Evolutionary conservation across 2,113 vertebrate species (phyloP).

Genomic region (Mesocricetus auratus): DNA sequence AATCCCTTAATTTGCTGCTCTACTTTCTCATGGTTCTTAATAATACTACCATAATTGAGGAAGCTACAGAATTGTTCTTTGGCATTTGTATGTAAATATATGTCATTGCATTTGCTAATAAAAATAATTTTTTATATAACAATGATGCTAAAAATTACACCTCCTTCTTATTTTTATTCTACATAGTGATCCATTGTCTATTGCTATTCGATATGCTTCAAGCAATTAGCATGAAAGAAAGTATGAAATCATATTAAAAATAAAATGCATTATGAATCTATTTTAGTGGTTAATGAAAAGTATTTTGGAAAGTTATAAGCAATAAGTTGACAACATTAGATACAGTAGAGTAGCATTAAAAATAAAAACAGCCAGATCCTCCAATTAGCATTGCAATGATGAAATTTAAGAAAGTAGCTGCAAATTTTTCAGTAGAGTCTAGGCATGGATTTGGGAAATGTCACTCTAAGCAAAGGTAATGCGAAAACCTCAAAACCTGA

Average conservation of each 20-base stretch:
- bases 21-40: not conserved
- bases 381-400: not conserved
- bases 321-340: not conserved
- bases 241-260: not conserved
- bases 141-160: not conserved
- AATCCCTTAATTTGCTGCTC: not conserved
- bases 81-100: not conserved
- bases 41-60: not conserved
- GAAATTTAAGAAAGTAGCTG: not conserved
- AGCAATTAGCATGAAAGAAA: not conserved
- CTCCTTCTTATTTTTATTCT: not conserved
- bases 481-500: not conserved
- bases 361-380: not conserved
- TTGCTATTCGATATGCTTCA: not conserved
- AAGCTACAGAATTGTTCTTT: not conserved
- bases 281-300: not conserved
- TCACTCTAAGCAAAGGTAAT: not conserved
- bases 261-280: not conserved
- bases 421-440: not conserved
- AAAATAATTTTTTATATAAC: not conserved
- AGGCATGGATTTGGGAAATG: not conserved
- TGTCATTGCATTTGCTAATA: not conserved
- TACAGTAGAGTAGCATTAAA: not conserved
- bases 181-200: not conserved
- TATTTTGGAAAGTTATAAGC: not conserved